A percentile compares a stretch with the other conserved stretches of the same genome.
These are phyloP conservation scores for Conopomorpha cramerella DNA, from an alignment of 1,140 invertebrate species.

Conservation along the genomic window DNA sequence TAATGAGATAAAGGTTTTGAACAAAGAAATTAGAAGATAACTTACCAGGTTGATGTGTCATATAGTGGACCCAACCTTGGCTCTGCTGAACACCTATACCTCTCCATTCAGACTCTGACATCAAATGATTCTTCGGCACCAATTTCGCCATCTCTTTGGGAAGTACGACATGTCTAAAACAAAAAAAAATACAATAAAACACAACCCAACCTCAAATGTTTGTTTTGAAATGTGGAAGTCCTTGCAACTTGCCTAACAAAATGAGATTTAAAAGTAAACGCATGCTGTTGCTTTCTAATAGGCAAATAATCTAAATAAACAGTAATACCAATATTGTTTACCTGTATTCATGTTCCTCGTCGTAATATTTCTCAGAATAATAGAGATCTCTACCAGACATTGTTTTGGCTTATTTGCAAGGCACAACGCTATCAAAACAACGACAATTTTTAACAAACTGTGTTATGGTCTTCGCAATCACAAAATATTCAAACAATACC, in stretches of 20 bases:
- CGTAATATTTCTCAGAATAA: slow-evolving; percentile 91
- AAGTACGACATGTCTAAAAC: slow-evolving; percentile 86
- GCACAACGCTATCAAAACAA: no score
- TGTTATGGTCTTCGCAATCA: no score
- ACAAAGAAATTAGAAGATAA: slow-evolving; percentile 4
- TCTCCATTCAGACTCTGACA: slow-evolving; percentile 92
- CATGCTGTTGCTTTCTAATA: no score
- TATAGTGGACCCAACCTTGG: slow-evolving; percentile 94
- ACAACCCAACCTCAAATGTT: no score
- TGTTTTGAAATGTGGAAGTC: no score
- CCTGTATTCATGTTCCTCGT: slow-evolving; percentile 87
- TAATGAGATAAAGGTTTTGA: slow-evolving; percentile 1
- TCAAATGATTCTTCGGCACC: slow-evolving; percentile 88
- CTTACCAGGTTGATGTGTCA: slow-evolving; percentile 88
- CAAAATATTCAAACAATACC: no score
- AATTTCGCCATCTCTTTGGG: slow-evolving; percentile 89
- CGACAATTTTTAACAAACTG: no score
- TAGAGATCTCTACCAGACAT: no score
- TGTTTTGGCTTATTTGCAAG: no score
- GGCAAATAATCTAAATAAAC: no score
- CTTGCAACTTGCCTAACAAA: no score
- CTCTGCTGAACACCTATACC: slow-evolving; percentile 91
- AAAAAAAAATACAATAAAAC: slow-evolving; percentile 42
- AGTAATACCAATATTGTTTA: slow-evolving; percentile 37
- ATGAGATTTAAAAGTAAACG: no score